Evolutionary conservation across 2,888 invertebrate species (phyloP), one percentile per base, ranked within the genome.

Genomic region (Nebria salina): DNA sequence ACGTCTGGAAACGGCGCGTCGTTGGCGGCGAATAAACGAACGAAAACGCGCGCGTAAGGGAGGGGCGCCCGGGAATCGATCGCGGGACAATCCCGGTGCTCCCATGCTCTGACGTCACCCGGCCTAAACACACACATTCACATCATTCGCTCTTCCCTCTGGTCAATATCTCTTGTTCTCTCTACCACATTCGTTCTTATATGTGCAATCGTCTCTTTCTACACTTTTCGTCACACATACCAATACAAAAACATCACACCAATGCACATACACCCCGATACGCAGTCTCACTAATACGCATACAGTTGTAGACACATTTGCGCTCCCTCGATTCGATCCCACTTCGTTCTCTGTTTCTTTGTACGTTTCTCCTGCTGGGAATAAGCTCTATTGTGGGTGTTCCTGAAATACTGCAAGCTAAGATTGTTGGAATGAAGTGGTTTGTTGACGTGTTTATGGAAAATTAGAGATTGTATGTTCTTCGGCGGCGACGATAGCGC

Each of bases 61-160:
- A 80, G 80, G 80, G 80, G 80, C 80, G 80, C 80, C 65, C 80
- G 72, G 80, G 80, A 79, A 80, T 80, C 80, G 80, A 80, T 80
- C 80, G 73, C 79, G 68, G 79, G 80, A 80, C 75, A 34, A 75
- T 80, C 80, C 80, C 80, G 80, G 80, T 75, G 80, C 80, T 80
- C 80, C 80, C 54, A 75, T 75, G 64, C 42, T 68, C 77, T 77
- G 68, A 72, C 68, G 70, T 68, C 72, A 26, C 75, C 75, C n/a
- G 65, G 65, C 43, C 77, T 77, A 77, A 77, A 78, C 78, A 72
- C 80, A 77, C 77, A 70, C 80, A 75, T 75, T 74, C 68, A 79
- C 78, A 78, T 72, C 66, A 73, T 26, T 43, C 75, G 72, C 74
- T 79, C 65, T 13, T n/a, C 68, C 42, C 76, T 41, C 41, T 41